phyloP scores from a whole-genome alignment of 2,113 vertebrate genomes.

The Hyaena hyaena region DNA sequence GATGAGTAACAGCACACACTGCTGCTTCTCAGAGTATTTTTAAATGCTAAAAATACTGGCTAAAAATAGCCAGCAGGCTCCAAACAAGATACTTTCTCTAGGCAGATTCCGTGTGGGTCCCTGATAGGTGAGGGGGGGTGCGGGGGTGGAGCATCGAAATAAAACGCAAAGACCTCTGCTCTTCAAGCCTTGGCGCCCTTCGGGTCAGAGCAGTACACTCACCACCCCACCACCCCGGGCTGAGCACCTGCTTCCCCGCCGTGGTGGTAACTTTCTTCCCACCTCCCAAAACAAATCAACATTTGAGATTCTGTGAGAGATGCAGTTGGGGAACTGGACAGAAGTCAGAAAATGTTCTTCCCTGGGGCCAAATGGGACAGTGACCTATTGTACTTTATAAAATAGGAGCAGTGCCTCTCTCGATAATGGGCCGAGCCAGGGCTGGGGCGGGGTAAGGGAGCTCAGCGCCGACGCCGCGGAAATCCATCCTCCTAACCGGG shows the following conservation, averaged over 20 bases:
- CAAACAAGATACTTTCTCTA: conserved; percentile 75
- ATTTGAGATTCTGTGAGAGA: not conserved
- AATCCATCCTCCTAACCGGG: not conserved
- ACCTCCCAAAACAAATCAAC: not conserved
- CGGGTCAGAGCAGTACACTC: not conserved
- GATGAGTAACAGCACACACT: conserved; percentile 84
- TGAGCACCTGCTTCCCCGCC: not conserved
- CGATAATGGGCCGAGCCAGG: not conserved
- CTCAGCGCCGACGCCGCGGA: not conserved
- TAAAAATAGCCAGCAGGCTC: conserved; percentile 85
- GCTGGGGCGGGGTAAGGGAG: not conserved
- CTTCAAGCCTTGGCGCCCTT: not conserved
- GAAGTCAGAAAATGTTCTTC: conserved; percentile 37
- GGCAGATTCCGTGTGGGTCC: conserved; percentile 59
- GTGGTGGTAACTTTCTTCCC: not conserved
- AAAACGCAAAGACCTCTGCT: not conserved
- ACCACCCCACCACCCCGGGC: too few species aligned
- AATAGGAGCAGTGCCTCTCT: not conserved
- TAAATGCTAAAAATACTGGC: conserved; percentile 83
- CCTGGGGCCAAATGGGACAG: not conserved
- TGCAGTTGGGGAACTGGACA: not conserved
- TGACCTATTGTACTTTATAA: conserved; percentile 38
- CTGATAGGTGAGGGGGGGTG: conserved; percentile 22
- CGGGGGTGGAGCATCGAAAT: not conserved
- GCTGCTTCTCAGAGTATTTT: conserved; percentile 86